Conservation (phyloP, 2,797 vertebrate genomes). For the Melanotaenia boesemani region DNA sequence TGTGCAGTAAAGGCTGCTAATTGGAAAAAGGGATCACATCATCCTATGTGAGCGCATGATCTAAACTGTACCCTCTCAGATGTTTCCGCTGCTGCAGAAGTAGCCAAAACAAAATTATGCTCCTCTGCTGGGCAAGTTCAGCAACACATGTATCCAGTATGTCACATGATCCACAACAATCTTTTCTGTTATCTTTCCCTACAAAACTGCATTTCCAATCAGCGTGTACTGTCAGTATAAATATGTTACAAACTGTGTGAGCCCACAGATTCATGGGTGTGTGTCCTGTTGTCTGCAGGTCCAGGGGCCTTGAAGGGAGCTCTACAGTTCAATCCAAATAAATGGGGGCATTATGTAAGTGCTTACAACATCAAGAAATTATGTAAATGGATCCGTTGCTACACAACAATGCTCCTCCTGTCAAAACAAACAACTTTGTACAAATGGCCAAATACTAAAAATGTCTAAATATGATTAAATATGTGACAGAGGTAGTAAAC, state of each 20-base stretch:
- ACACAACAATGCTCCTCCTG: constrained; percentile 81
- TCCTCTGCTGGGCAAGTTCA: constrained; percentile 29
- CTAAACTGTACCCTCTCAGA: constrained; percentile 56
- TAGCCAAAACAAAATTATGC: constrained; percentile 55
- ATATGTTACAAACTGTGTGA: constrained; percentile 21
- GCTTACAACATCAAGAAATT: constrained; percentile 83
- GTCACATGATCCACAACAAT: constrained; percentile 30
- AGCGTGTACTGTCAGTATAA: constrained; percentile 3
- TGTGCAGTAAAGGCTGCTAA: constrained; percentile 37
- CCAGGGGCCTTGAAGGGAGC: constrained; percentile 77
- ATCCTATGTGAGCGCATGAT: constrained; percentile 68
- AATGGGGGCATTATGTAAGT: constrained; percentile 83
- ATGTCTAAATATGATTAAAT: constrained; percentile 58
- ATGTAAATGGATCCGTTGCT: constrained; percentile 85
- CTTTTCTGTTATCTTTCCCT: background rate
- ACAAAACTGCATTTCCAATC: constrained; percentile 1
- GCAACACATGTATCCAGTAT: constrained; percentile 23
- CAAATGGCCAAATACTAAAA: constrained; percentile 69
- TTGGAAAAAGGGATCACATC: constrained; percentile 67
- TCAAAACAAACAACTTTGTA: constrained; percentile 81
- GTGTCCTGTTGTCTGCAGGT: constrained; percentile 61
- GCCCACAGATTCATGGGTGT: constrained; percentile 51
- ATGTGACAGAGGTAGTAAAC: constrained; percentile 47
- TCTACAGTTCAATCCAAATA: constrained; percentile 76
- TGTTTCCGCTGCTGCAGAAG: constrained; percentile 52